Base-by-base conservation (phyloP, 37 sponge, comb jelly and placozoan species). In the Theonella swinhoei region DNA sequence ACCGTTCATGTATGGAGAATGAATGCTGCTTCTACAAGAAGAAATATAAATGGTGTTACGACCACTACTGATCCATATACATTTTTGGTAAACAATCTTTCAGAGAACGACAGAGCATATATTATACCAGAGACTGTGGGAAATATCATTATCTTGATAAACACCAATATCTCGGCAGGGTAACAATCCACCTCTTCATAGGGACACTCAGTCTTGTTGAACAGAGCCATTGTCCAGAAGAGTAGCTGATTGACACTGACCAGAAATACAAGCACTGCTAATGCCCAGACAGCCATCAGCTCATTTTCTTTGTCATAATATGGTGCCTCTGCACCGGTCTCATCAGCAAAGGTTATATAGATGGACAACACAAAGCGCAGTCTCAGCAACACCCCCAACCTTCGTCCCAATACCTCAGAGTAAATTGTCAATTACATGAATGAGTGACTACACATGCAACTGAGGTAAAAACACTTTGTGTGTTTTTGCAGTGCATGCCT, bases 61-160 rank as follows among this genome's bases (percentile, higher is more conserved):
- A 14, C 54, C 14, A 47, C 14, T 7, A 80, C 80, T 2, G 20
- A 37, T 1, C 23, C 58, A 33, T 80, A 80, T 4, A 80, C 39
- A 9, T 40, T 1, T 17, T 80, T 24, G 28, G 34, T 14, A 2
- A 68, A 3, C 29, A 80, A 42, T 1, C 8, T 11, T 4, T 62
- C 30, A 25, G 83, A 73, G 39, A 82, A 82, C 1, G 83, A 73
- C 33, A 28, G 11, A 60, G 20, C 11, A 54, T 20, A 54, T 9
- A 24, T 62, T n/a, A 31, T 11, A 36, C 36, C 74, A 68, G 75
- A 64, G 29, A 43, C 68, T 67, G 65, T 75, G 23, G 84, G 84
- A 43, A 84, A 76, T 9, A 84, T 65, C 75, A 84, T 30, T 22
- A 76, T 64, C 59, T 84, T 84, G 76, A 39, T 17, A 54, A 84